These are phyloP conservation scores for Amphipyra tragopoginis DNA, from an alignment of 2,888 invertebrate genomes.

Conservation along the genomic window DNA sequence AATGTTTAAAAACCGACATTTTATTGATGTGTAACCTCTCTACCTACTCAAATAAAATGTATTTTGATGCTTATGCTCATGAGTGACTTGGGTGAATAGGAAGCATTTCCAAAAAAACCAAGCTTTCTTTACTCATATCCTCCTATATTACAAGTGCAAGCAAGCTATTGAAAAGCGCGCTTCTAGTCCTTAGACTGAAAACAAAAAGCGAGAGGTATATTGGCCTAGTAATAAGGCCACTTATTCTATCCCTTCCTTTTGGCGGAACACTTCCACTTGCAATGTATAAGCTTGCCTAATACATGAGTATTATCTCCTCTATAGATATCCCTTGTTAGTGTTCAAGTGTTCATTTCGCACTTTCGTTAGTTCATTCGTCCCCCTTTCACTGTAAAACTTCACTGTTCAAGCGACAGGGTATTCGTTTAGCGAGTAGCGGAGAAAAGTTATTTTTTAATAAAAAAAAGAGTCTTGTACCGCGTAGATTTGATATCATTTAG, in stretches of 20 bases:
- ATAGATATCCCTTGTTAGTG: neutral
- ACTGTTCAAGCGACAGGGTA: slow-evolving; percentile 74
- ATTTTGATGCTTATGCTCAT: slow-evolving; percentile 31
- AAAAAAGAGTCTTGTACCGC: slow-evolving; percentile 26
- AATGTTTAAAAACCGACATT: slow-evolving; percentile 33
- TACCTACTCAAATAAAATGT: slow-evolving; percentile 18
- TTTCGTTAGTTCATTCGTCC: slow-evolving; percentile 4
- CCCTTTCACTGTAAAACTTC: slow-evolving; percentile 37
- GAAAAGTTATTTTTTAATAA: slow-evolving; percentile 52
- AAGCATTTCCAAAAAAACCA: neutral
- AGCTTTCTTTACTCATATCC: neutral
- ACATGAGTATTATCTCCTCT: neutral
- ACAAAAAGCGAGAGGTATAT: no score
- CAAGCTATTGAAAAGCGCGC: neutral
- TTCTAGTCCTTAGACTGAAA: no score
- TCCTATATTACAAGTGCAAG: slow-evolving; percentile 4
- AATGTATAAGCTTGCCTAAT: slow-evolving; percentile 1
- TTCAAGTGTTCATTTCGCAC: neutral
- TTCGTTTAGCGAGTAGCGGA: slow-evolving; percentile 65
- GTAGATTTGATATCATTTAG: slow-evolving; percentile 47
- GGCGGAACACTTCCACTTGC: slow-evolving; percentile 31
- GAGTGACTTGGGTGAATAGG: slow-evolving; percentile 20
- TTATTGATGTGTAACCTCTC: slow-evolving; percentile 45
- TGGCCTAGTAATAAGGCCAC: no score
- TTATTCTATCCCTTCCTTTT: no score